Base-by-base conservation (phyloP, 2,888 invertebrate species). In the Patella ulyssiponensis region DNA sequence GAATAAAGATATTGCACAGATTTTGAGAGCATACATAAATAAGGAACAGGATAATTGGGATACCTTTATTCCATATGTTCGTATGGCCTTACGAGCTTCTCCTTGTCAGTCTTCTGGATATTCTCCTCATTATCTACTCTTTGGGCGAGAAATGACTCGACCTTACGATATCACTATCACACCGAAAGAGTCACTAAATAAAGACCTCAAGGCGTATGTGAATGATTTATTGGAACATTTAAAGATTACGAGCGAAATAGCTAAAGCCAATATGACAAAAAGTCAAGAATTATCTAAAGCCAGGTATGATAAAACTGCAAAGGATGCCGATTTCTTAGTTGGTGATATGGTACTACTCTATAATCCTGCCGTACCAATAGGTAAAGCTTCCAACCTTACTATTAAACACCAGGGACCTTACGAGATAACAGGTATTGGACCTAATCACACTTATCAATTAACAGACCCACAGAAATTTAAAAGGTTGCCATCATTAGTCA, bases 61-160 rank as follows among this genome's bases (percentile, higher is more conserved):
- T 17, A 44, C 52, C 20, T 20, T n/a, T 27, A 17, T 77, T 17
- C 77, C 73, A 17, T 64, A 52, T 52, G 51, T 73, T 15, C 20
- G 74, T 58, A 77, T 77, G 77, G 77, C 77, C 12, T 69, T 73
- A 52, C 56, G 73, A 17, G 20, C 27, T 17, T 51, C 77, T 53
- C 73, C 73, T 20, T 58, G 33, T 56, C 75, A 82, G 58, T 80
- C 82, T 2, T 80, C 84, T 53, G 74, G 76, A 11, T 79, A 80
- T 17, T 81, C 81, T 5, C 82, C 82, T 44, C 80, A 71, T 69
- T 76, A 82, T 52, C 74, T 82, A 58, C 51, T 82, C 33, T 84
- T 83, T 75, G 81, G 82, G 12, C 79, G 74, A 72, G 79, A 81
- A 77, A 82, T 82, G 83, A 73, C 76, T 58, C n/a, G 79, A 2